Conservation (phyloP, 2,113 vertebrate genomes). For the Microcebus griseorufus region DNA sequence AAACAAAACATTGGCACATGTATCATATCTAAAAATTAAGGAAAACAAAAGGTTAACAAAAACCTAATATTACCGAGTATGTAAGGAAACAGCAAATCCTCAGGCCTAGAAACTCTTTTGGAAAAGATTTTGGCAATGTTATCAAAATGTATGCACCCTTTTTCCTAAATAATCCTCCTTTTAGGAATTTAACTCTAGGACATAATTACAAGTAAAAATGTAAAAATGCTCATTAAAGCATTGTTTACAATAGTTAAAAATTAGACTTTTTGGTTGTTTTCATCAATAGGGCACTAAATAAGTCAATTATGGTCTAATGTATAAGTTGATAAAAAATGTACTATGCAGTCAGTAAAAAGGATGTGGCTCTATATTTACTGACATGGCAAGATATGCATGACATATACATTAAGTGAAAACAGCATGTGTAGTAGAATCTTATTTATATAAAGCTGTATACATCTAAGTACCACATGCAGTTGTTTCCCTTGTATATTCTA, state of each 20-base stretch:
- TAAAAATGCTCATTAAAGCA: not conserved
- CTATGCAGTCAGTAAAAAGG: not conserved
- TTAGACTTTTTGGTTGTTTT: not conserved
- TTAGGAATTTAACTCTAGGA: not conserved
- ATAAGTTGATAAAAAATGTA: not conserved
- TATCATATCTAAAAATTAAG: no score
- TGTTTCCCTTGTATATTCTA: not conserved
- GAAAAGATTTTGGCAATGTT: not conserved
- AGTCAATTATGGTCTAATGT: not conserved
- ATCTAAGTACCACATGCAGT: not conserved
- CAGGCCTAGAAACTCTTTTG: not conserved
- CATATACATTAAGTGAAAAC: not conserved
- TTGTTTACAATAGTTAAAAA: not conserved
- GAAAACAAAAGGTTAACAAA: not conserved
- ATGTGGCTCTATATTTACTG: not conserved
- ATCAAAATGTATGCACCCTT: not conserved
- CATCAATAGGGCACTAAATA: not conserved
- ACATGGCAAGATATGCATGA: not conserved
- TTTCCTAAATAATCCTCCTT: not conserved
- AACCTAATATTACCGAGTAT: not conserved
- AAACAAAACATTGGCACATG: no score
- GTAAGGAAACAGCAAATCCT: not conserved
- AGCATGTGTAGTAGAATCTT: not conserved
- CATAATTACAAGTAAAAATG: not conserved
- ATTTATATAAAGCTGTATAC: not conserved